Base-by-base conservation (phyloP, 2,888 invertebrate genomes). In the Acanthoscelides obtectus region DNA sequence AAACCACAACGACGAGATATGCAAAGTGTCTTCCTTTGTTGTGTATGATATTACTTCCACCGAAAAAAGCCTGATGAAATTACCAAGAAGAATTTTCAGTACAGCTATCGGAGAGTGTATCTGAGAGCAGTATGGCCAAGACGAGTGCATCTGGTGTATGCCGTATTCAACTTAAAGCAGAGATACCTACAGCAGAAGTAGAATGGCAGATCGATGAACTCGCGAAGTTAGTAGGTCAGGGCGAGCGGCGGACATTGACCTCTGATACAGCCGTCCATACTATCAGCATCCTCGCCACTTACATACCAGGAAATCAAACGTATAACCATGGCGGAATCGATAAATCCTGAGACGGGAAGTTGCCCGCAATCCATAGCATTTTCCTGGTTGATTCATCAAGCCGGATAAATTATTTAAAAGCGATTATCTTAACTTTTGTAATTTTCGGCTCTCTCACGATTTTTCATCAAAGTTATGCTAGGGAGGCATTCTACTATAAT, bases 211-310 rank as follows among this genome's bases (percentile, higher is more conserved):
- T 83, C 84, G 81, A 84, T 81, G 83, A 84, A 84, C 85, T 85
- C 84, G 84, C 84, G 81, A 84, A 85, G 85, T 85, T 85, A 85
- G 84, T 85, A 77, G 84, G 85, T 85, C 85, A 85, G 84, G 84
- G 85, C 84, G 84, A 78, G 81, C 80, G 81, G 81, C 83, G 84
- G 84, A 83, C 84, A 82, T 81, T 81, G 83, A 85, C 83, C 84
- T 81, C 45, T 12, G 45, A 45, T 45, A 45, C 45, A 45, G 45
- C 45, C 45, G 45, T 45, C 45, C 6, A 25, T 45, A 45, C 45
- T 45, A 45, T 45, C 45, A 45, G 45, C 45, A 45, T 45, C 45
- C 45, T 45, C 45, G 45, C 45, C 45, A 45, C 45, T 45, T 45
- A 45, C 45, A 12, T 45, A 45, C 45, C 45, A 45, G 45, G 45